Evolutionary conservation across 2,113 vertebrate species (phyloP).

Genomic region (Riparia riparia): DNA sequence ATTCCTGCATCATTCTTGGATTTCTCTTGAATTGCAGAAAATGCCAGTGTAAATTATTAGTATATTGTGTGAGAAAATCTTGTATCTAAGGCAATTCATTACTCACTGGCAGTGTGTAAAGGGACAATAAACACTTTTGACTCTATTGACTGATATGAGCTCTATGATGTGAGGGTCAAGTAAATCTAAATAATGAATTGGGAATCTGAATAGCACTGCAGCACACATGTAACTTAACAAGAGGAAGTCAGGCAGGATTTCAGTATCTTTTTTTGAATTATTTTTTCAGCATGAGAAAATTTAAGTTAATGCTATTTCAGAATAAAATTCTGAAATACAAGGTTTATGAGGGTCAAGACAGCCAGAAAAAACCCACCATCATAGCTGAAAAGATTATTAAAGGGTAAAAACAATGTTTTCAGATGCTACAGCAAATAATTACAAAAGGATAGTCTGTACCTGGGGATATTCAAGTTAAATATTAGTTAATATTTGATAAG

Average conservation of each 20-base stretch:
- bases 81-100: not conserved
- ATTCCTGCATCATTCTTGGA: not conserved
- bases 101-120: not conserved
- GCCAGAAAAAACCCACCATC: accelerated
- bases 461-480: not conserved
- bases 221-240: not conserved
- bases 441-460: not conserved
- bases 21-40: not conserved
- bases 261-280: not conserved
- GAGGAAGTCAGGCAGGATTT: not conserved
- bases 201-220: not conserved
- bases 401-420: not conserved
- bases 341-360: not conserved
- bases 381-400: not conserved
- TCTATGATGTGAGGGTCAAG: not conserved
- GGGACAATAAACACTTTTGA: not conserved
- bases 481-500: not conserved
- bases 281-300: not conserved
- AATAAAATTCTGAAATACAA: not conserved
- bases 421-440: not conserved
- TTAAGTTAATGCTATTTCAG: not conserved
- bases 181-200: not conserved
- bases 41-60: not conserved
- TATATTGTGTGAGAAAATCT: not conserved
- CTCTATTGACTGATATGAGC: not conserved